Conservation (phyloP, 2,113 vertebrate species). For the Barbus barbus region DNA sequence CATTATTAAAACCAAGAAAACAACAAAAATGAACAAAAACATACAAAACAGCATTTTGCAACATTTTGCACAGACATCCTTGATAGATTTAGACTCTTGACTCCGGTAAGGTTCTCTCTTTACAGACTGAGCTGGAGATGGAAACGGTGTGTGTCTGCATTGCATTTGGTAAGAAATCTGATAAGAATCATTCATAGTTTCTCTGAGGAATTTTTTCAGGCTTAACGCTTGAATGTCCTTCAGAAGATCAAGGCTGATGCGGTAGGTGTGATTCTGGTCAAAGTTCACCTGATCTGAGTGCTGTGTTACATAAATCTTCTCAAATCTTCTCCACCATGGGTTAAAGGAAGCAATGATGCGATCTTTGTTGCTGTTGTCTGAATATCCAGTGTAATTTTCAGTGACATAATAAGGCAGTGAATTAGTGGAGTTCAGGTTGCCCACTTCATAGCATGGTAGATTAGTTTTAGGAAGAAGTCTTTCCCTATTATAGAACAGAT, state of each 20-base stretch:
- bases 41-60: not conserved
- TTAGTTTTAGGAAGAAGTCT: too few relatives aligned
- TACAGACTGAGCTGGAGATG: not conserved
- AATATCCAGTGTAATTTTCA: too few relatives aligned
- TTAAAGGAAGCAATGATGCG: too few relatives aligned
- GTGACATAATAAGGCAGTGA: too few relatives aligned
- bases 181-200: not conserved
- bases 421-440: too few relatives aligned
- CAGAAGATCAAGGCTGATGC: not conserved
- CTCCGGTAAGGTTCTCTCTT: not conserved
- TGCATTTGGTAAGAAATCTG: not conserved
- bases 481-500: too few relatives aligned
- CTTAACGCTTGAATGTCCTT: not conserved
- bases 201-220: not conserved
- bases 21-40: too few relatives aligned
- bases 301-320: too few relatives aligned
- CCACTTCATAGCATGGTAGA: too few relatives aligned
- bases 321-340: too few relatives aligned
- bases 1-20: too few relatives aligned
- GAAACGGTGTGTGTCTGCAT: not conserved
- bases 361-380: too few relatives aligned
- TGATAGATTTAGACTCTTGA: not conserved
- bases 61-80: not conserved
- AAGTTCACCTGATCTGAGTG: slow-evolving; percentile 9
- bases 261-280: slow-evolving; percentile 18